Evolutionary conservation across 2,888 invertebrate species (phyloP), one percentile per base, ranked within the genome.

Genomic region (Reticulitermes lucifugus): DNA sequence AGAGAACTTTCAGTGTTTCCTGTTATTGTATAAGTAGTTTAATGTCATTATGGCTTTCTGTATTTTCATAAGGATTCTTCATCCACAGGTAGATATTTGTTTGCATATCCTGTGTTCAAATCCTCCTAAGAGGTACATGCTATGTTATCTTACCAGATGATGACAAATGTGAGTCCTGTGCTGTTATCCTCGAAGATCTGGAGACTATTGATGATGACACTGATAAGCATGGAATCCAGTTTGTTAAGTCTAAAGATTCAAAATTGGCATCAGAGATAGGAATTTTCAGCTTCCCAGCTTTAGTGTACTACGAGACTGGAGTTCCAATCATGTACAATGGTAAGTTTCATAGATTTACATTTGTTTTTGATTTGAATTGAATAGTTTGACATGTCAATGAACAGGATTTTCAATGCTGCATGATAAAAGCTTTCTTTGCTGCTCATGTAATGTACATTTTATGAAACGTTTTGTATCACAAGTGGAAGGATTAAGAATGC

Each of bases 271-370:
- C 97, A 80, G 97, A 98, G 91, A 96, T 98, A 89, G 97, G 98
- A 88, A 97, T 98, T 90, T 96, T 97, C 91, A 96, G 97, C 89
- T 96, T 98, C 90, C 98, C 98, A 87, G 97, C 97, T 86, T 92
- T 98, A 88, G 97, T 98, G 83, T 98, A 97, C 91, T 98, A 98
- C 90, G 97, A 98, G 92, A 97, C 97, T 86, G 97, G 97, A 88
- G 97, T 97, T 88, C 98, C 98, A 89, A 97, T 97, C 90, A 97
- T 97, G 96, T 98, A 96, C 91, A 97, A 97, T 92, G 98, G 98
- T 98, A 94, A 96, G 96, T 90, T 65, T 65, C n/a, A 65, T 10
- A 7, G 5, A 25, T 65, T 18, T 79, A 84, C 70, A 10, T 75
- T n/a, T 79, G 9, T 51, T 18, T 55, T 18, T 12, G 18, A 55